Percentiles rank a stretch among this genome's conserved stretches.
Evolutionary conservation across 2,888 invertebrate genomes (phyloP).

Genomic region (Cyclophora albipunctata): DNA sequence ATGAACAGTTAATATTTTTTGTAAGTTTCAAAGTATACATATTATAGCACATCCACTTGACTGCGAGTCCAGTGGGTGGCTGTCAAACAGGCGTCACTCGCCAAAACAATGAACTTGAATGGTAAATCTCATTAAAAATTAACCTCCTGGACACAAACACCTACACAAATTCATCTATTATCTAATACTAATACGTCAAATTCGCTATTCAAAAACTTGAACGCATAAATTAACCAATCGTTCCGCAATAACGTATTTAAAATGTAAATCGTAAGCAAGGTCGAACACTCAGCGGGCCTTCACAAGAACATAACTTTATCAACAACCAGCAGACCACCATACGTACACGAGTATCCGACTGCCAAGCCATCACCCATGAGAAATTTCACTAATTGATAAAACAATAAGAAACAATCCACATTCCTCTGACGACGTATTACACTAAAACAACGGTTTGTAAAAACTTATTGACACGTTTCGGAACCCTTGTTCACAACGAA

Average conservation of each 20-base stretch:
- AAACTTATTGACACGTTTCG: slow-evolving; percentile 67
- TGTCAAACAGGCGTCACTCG: slow-evolving; percentile 6
- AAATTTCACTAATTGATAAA: slow-evolving; percentile 60
- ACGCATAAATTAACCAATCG: slow-evolving; percentile 34
- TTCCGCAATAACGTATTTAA: slow-evolving; percentile 43
- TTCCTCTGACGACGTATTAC: slow-evolving; percentile 57
- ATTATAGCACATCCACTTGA: too few species aligned
- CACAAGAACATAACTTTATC: slow-evolving; percentile 3
- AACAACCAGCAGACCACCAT: slow-evolving; percentile 8
- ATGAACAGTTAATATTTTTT: too few species aligned
- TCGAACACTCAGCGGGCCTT: slow-evolving; percentile 24
- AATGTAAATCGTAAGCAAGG: slow-evolving; percentile 60
- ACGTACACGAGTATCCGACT: slow-evolving; percentile 73
- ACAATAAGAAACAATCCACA: slow-evolving; percentile 61
- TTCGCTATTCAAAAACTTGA: slow-evolving; percentile 24
- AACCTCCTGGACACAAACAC: slow-evolving; percentile 20
- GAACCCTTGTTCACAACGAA: slow-evolving; percentile 43
- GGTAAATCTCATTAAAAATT: slow-evolving; percentile 33
- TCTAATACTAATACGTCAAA: slow-evolving; percentile 17
- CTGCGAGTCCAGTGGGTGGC: too few species aligned
- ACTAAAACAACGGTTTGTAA: slow-evolving; percentile 59
- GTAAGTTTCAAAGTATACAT: too few species aligned
- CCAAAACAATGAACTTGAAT: slow-evolving; percentile 25
- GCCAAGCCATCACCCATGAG: slow-evolving; percentile 76
- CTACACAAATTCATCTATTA: slow-evolving; percentile 16